Conservation (phyloP, 2,113 vertebrate genomes). For the Nematolebias whitei region DNA sequence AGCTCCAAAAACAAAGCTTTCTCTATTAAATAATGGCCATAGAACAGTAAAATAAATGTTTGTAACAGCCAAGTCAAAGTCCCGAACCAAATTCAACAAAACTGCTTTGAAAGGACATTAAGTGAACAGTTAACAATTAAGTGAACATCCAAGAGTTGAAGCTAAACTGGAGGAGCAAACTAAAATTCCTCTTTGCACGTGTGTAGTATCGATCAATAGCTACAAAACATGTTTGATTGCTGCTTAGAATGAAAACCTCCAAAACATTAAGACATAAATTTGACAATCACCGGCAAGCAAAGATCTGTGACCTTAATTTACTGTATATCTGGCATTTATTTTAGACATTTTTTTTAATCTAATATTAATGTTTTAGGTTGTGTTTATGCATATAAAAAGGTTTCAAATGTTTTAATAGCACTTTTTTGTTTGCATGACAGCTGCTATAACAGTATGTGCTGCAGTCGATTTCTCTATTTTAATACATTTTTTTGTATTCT, state of each 20-base stretch:
- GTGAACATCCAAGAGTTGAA: background rate
- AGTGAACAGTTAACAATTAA: background rate
- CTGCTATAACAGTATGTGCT: too few relatives aligned
- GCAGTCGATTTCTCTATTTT: background rate
- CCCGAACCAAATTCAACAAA: too few relatives aligned
- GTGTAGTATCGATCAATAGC: background rate
- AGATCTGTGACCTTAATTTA: background rate
- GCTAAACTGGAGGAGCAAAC: background rate
- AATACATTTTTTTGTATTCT: background rate
- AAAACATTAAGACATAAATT: background rate
- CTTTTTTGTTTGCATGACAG: too few relatives aligned
- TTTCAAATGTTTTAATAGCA: too few relatives aligned
- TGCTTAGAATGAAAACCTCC: background rate
- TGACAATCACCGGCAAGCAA: background rate
- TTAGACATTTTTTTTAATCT: background rate
- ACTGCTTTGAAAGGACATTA: background rate
- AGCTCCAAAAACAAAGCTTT: too few relatives aligned
- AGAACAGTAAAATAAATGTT: background rate
- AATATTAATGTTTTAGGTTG: background rate
- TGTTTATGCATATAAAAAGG: constrained; percentile 1
- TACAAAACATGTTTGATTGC: background rate
- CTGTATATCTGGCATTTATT: too few relatives aligned
- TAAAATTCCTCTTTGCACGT: background rate
- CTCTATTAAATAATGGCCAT: background rate
- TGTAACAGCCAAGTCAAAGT: too few relatives aligned